A percentile compares a stretch with the other conserved stretches of the same genome.
Evolutionary conservation across 2,113 vertebrate species (phyloP).

Genomic region (Corapipo altera): DNA sequence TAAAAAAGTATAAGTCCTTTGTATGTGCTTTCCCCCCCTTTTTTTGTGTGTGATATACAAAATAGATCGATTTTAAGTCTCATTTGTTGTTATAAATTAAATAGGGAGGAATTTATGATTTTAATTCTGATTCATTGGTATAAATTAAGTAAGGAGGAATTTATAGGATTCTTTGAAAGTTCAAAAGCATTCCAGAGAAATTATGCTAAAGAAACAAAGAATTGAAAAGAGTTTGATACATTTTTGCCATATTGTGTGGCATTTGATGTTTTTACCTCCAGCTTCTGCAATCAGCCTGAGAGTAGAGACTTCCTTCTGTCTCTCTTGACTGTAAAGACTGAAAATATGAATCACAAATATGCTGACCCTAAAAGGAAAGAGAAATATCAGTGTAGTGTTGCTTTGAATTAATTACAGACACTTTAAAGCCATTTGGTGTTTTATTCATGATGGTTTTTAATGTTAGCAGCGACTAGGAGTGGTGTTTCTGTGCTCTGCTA

Average conservation of each 20-base stretch:
- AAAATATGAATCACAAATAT: background rate
- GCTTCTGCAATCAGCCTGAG: constrained; percentile 5
- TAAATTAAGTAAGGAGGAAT: background rate
- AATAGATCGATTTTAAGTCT: background rate
- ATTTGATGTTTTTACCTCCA: constrained; percentile 34
- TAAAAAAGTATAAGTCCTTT: background rate
- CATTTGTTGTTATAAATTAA: background rate
- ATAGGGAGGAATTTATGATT: background rate
- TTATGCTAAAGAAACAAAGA: background rate
- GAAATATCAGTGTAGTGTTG: background rate
- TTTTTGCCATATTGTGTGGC: background rate
- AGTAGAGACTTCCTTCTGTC: background rate
- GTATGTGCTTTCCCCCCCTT: background rate
- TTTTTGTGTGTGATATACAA: accelerated
- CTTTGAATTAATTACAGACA: background rate
- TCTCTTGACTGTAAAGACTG: background rate
- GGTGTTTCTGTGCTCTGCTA: background rate
- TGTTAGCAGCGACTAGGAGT: background rate
- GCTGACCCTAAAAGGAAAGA: background rate
- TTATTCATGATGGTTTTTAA: background rate
- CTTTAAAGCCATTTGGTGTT: background rate
- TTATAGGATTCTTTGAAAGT: background rate
- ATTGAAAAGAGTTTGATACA: background rate
- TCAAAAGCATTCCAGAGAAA: background rate
- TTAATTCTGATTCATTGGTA: background rate